Conservation (phyloP, 2,113 vertebrate species). For the Trichechus manatus region DNA sequence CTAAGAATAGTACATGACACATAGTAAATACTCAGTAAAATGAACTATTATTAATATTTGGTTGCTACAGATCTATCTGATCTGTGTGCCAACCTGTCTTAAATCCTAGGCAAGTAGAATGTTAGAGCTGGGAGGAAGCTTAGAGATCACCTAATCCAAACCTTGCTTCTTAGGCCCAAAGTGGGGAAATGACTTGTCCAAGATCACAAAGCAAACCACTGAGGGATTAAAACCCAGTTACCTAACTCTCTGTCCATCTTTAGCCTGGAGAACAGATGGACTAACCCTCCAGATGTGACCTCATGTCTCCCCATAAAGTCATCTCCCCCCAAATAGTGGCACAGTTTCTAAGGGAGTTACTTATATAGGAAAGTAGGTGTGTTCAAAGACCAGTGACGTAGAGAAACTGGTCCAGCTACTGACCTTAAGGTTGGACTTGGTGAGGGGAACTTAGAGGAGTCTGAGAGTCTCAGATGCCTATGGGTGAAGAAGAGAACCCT, state of each 20-base stretch:
- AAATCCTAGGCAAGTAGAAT: neutral
- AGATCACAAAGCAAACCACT: neutral
- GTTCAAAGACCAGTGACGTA: neutral
- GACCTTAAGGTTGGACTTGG: neutral
- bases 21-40: neutral
- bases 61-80: neutral
- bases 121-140: neutral
- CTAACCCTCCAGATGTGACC: neutral
- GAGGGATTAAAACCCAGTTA: neutral
- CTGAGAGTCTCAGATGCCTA: neutral
- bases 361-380: neutral
- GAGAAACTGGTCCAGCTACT: neutral
- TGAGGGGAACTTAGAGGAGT: neutral
- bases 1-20: neutral
- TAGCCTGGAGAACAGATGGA: neutral
- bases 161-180: neutral
- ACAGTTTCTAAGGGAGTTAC: neutral
- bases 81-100: neutral
- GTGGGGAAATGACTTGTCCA: neutral
- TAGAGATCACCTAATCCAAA: neutral
- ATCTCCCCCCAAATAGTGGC: neutral
- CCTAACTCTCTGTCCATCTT: rapidly evolving
- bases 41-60: neutral
- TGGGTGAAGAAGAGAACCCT: neutral
- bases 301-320: neutral